Percentiles rank a stretch among this genome's conserved stretches.
Evolutionary conservation across 2,888 invertebrate species (phyloP).

Genomic region (Siphonodentalium dalli): DNA sequence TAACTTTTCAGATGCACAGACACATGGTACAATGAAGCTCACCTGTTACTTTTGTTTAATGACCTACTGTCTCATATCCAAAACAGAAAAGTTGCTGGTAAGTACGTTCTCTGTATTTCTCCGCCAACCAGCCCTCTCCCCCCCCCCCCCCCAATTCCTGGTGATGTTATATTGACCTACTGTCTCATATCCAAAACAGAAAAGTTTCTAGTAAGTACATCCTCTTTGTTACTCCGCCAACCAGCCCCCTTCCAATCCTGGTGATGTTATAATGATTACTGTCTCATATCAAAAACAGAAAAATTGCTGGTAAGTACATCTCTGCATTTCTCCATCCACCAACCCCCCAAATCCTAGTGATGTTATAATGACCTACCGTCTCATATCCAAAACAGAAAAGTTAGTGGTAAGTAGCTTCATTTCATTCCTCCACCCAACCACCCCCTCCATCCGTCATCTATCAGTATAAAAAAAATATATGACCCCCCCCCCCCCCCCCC

Average conservation of each 20-base stretch:
- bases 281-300: constrained; percentile 87
- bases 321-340: no score
- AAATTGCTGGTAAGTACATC: constrained; percentile 87
- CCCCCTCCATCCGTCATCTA: no score
- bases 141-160: no score
- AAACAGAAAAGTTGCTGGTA: constrained; percentile 92
- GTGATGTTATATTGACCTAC: constrained; percentile 87
- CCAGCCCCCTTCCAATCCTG: no score
- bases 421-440: no score
- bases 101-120: no score
- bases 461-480: no score
- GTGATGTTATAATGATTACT: no score
- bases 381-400: constrained; percentile 88
- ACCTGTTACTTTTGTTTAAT: constrained; percentile 91
- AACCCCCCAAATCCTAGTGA: no score
- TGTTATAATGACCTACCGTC: constrained; percentile 88
- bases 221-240: no score
- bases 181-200: constrained; percentile 89
- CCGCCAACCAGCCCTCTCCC: no score
- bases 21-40: constrained; percentile 89
- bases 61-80: constrained; percentile 88
- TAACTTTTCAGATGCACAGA: constrained; percentile 61
- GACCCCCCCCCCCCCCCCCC: no score
- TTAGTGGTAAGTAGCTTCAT: constrained; percentile 84
- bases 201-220: constrained; percentile 86